Base-by-base conservation (phyloP, 2,113 vertebrate species). In the Percina caprodes region DNA sequence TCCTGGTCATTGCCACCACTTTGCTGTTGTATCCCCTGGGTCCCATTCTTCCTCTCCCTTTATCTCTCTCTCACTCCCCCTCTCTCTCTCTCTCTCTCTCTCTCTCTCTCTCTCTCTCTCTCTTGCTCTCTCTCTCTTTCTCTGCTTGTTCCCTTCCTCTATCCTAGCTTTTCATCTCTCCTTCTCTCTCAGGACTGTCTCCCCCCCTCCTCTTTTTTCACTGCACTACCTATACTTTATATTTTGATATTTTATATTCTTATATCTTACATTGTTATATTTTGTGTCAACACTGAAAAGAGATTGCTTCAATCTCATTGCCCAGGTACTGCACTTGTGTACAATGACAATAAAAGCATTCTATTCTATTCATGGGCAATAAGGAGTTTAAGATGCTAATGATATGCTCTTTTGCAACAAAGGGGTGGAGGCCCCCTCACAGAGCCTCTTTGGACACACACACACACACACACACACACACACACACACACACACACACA, bases 301-400 rank as follows among this genome's bases (percentile, higher is more conserved):
- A n/a, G n/a, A n/a, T n/a, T n/a, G n/a, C n/a, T n/a, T n/a, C n/a
- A n/a, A n/a, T n/a, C n/a, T n/a, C n/a, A n/a, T n/a, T n/a, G n/a
- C n/a, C n/a, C n/a, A n/a, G n/a, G n/a, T n/a, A n/a, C n/a, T n/a
- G n/a, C n/a, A n/a, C n/a, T n/a, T n/a, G n/a, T n/a, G n/a, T n/a
- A n/a, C n/a, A n/a, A n/a, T n/a, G n/a, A n/a, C n/a, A n/a, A n/a
- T n/a, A n/a, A n/a, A n/a, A n/a, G n/a, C n/a, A n/a, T n/a, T n/a
- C n/a, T n/a, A n/a, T n/a, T n/a, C n/a, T n/a, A 70, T 79, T 79
- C 51, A 60, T 85, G 82, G 89, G 74, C 91, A 93, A 85, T 91
- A 83, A 84, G 87, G 86, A 84, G 83, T 92, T 94, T 94, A 88
- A 91, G 58, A 95, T 93, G 93, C 92, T 94, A 95, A 94, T 95